Evolutionary conservation across 2,113 vertebrate genomes (phyloP).

Genomic region (Thunnus thynnus): DNA sequence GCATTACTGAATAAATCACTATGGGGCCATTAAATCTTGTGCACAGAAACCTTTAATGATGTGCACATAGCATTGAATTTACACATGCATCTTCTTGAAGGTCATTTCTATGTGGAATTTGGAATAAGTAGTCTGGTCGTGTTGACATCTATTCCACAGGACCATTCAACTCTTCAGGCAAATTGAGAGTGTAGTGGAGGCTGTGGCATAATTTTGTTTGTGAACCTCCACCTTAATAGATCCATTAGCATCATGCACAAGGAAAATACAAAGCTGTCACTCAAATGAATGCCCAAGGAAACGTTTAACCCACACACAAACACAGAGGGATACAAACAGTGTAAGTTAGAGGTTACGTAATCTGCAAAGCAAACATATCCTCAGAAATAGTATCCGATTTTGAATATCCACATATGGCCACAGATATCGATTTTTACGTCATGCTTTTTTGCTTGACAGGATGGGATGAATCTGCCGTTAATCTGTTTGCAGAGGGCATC

Average conservation of each 20-base stretch:
- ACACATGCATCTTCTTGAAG: background rate
- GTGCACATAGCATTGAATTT: conserved; percentile 2
- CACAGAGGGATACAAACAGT: background rate
- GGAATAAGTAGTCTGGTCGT: background rate
- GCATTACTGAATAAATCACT: background rate
- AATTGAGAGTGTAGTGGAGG: background rate
- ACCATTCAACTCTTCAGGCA: background rate
- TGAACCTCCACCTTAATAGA: conserved; percentile 18
- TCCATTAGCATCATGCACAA: background rate
- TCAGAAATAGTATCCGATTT: background rate
- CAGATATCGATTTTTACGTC: background rate
- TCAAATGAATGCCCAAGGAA: background rate
- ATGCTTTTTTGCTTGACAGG: background rate
- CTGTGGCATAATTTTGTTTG: conserved; percentile 6
- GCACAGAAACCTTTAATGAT: background rate
- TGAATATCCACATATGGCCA: background rate
- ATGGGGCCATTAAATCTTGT: background rate
- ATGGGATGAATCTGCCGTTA: background rate
- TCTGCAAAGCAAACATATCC: background rate
- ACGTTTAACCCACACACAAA: background rate
- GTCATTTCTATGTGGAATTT: background rate
- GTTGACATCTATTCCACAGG: background rate
- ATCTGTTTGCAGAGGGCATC: background rate
- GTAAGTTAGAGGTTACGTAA: background rate
- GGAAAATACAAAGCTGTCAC: conserved; percentile 12